A percentile compares a stretch with the other conserved stretches of the same genome.
Conservation (phyloP, 2,797 vertebrate genomes). For the Gallirallus australis region DNA sequence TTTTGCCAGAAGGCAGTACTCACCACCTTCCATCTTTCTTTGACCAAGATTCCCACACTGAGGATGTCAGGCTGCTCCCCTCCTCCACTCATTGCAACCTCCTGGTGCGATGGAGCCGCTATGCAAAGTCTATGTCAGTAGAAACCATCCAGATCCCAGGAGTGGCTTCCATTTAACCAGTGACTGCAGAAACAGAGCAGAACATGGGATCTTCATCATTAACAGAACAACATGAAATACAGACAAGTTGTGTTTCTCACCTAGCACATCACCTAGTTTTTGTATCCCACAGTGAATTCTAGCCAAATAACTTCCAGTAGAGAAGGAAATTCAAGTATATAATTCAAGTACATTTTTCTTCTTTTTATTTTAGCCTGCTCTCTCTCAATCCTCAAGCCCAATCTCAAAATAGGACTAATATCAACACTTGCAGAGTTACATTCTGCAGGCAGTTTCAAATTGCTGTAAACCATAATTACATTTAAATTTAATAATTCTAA, state of each 20-base stretch:
- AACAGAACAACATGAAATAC: neutral
- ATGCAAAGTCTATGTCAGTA: conserved; percentile 67
- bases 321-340: neutral
- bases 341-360: neutral
- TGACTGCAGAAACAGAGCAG: conserved; percentile 64
- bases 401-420: neutral
- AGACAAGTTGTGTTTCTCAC: neutral
- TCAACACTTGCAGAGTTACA: neutral
- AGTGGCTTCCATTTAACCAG: conserved; percentile 83
- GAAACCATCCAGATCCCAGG: conserved; percentile 75
- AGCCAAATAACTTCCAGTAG: neutral
- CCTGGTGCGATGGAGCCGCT: conserved; percentile 73
- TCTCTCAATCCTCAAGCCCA: neutral
- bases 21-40: conserved; percentile 99
- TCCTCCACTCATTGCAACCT: conserved; percentile 92
- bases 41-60: conserved; percentile 92
- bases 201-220: neutral
- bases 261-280: neutral
- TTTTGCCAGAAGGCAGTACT: conserved; percentile 68
- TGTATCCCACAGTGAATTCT: neutral
- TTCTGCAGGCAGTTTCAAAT: neutral
- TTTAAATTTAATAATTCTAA: neutral
- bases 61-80: conserved; percentile 96
- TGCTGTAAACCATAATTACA: neutral
- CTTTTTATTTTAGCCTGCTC: neutral